phyloP scores from a whole-genome alignment of 2,113 vertebrate genomes.

The Elanoides forficatus region DNA sequence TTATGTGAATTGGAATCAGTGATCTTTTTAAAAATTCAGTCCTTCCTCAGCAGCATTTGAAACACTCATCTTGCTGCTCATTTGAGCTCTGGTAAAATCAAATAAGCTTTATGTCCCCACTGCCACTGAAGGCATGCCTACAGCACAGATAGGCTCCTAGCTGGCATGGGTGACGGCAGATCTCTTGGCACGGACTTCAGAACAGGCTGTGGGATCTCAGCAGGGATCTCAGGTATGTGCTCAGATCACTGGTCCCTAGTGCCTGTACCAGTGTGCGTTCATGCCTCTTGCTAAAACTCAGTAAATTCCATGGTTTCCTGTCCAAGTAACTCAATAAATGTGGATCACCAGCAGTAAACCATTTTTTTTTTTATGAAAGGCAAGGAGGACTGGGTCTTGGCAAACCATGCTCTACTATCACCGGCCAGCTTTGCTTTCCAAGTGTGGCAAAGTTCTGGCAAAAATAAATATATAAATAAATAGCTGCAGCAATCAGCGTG shows the following conservation, averaged over 20 bases:
- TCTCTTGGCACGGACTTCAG: not conserved
- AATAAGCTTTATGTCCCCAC: not conserved
- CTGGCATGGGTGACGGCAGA: not conserved
- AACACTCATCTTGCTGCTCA: not conserved
- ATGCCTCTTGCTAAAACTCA: not conserved
- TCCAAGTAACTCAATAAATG: not conserved
- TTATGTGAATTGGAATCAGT: not conserved
- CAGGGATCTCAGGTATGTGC: not conserved
- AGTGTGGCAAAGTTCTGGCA: conserved; percentile 37
- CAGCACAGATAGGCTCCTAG: not conserved
- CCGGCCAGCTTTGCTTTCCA: not conserved
- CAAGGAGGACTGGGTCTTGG: not conserved
- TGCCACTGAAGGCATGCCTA: not conserved
- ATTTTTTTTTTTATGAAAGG: not conserved
- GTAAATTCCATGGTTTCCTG: not conserved
- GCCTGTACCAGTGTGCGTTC: not conserved
- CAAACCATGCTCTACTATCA: not conserved
- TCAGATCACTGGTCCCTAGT: not conserved
- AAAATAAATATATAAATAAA: conserved; percentile 52
- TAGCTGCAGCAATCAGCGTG: not conserved
- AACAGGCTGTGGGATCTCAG: not conserved
- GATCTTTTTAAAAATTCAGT: not conserved
- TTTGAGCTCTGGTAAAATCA: not conserved
- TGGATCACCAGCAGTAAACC: not conserved
- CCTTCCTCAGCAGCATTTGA: not conserved